These are phyloP conservation scores for Scaptomyza pallida DNA, from an alignment of 1,140 invertebrate genomes.

Conservation along the genomic window DNA sequence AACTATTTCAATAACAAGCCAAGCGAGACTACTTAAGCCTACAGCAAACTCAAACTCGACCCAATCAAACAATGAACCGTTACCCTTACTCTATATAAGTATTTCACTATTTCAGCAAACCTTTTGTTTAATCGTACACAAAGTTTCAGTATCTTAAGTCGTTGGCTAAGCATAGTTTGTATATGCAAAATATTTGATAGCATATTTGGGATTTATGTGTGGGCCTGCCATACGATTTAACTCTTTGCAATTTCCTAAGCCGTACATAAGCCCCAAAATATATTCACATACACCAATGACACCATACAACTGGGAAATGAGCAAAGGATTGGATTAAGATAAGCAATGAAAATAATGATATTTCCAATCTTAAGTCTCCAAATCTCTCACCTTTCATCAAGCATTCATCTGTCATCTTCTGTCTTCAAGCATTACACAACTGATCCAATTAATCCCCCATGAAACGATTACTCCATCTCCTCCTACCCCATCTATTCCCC, in stretches of 20 bases:
- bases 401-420: neutral
- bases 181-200: conserved; percentile 70
- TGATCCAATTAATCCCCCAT: conserved; percentile 4
- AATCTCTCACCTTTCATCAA: neutral
- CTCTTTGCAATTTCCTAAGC: conserved; percentile 67
- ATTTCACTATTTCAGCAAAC: neutral
- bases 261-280: conserved; percentile 67
- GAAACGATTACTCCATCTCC: neutral
- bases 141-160: conserved; percentile 45
- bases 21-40: conserved; percentile 57
- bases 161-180: conserved; percentile 23
- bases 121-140: conserved; percentile 42
- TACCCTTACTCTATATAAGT: neutral
- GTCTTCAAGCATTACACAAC: conserved; percentile 6
- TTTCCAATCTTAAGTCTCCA: neutral
- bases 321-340: conserved; percentile 8
- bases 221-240: conserved; percentile 65
- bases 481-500: neutral
- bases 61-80: conserved; percentile 66
- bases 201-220: conserved; percentile 49
- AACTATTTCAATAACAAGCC: conserved; percentile 79
- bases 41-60: conserved; percentile 25
- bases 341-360: neutral
- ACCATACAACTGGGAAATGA: conserved; percentile 13
- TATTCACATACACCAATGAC: conserved; percentile 47